Conservation (phyloP, 2,113 vertebrate species). For the Oreochromis niloticus region DNA sequence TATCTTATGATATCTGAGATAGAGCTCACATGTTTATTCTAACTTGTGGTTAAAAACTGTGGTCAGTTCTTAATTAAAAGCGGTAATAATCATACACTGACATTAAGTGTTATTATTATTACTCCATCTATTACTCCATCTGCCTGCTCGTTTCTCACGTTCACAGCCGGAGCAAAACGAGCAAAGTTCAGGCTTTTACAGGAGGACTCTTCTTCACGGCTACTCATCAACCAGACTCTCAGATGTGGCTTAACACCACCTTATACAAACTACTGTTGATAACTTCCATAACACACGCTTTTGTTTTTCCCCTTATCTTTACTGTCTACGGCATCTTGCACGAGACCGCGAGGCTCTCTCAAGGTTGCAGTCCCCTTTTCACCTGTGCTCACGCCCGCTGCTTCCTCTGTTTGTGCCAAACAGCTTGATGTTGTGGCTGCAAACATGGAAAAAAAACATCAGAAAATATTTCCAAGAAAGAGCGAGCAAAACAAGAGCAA, state of each 20-base stretch:
- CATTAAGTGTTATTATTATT: not conserved
- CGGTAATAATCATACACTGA: not conserved
- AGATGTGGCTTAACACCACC: not conserved
- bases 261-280: not conserved
- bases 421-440: not conserved
- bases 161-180: accelerated
- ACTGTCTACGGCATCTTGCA: not conserved
- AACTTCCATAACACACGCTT: not conserved
- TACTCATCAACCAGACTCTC: not conserved
- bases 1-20: not conserved
- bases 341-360: accelerated
- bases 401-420: not conserved
- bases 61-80: not conserved
- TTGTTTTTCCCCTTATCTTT: not conserved
- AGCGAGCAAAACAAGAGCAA: not conserved
- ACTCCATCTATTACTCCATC: not conserved
- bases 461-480: not conserved
- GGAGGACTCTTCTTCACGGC: not conserved
- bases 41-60: not conserved
- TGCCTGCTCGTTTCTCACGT: not conserved
- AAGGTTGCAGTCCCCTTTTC: not conserved
- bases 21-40: not conserved
- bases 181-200: not conserved
- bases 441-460: not conserved
- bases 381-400: not conserved